A percentile compares a stretch with the other conserved stretches of the same genome.
phyloP scores from a whole-genome alignment of 1,140 invertebrate genomes.

The Akabosia matsudoensis region DNA sequence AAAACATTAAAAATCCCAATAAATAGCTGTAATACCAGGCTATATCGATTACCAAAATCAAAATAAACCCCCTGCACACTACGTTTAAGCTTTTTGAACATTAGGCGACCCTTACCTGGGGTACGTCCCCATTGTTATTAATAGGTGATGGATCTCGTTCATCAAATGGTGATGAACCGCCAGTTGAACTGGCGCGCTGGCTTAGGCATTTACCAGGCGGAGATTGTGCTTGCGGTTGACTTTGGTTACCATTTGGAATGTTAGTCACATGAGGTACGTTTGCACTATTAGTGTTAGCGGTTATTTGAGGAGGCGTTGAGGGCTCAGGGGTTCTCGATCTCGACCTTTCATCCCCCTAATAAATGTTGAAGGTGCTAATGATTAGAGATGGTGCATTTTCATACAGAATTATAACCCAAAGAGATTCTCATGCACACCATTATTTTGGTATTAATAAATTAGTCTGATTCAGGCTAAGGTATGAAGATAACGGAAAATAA shows the following conservation, averaged over 20 bases:
- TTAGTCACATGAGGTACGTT: not conserved
- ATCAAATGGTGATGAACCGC: not conserved
- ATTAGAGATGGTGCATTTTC: not conserved
- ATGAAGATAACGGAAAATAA: not conserved
- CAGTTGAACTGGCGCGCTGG: not conserved
- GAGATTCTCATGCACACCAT: too few species aligned
- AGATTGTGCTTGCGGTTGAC: not conserved
- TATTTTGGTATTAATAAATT: too few species aligned
- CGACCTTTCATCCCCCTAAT: slow-evolving; percentile 6
- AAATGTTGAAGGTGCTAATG: not conserved
- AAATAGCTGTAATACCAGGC: too few species aligned
- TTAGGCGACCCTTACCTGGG: slow-evolving; percentile 3
- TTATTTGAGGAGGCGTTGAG: not conserved
- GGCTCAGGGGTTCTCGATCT: slow-evolving; percentile 9
- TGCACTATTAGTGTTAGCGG: not conserved
- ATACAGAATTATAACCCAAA: too few species aligned
- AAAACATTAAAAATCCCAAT: too few species aligned
- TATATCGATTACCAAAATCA: not conserved
- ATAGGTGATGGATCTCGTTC: not conserved
- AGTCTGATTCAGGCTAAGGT: too few species aligned
- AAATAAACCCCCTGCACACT: too few species aligned
- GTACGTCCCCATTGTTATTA: slow-evolving; percentile 13
- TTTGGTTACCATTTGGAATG: slow-evolving; percentile 5
- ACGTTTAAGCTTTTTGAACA: too few species aligned
- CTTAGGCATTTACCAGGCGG: not conserved